Evolutionary conservation across 2,888 invertebrate genomes (phyloP).

Genomic region (Heliconius hortense): DNA sequence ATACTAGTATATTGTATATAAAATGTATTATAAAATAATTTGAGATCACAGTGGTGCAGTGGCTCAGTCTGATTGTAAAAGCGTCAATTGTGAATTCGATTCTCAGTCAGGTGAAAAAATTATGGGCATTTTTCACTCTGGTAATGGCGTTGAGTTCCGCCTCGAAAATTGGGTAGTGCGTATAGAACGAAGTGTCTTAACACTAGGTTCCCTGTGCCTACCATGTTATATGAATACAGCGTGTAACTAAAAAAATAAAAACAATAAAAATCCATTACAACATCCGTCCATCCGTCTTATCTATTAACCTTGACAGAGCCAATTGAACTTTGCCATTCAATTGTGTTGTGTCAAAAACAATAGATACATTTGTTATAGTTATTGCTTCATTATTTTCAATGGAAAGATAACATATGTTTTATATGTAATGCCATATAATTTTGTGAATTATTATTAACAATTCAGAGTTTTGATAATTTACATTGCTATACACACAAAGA

Average conservation of each 20-base stretch:
- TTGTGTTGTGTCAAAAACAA: conserved; percentile 38
- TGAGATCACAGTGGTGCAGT: too few relatives aligned
- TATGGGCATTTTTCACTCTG: not conserved
- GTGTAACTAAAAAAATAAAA: not conserved
- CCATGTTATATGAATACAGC: too few relatives aligned
- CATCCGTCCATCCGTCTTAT: conserved; percentile 33
- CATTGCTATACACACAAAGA: too few relatives aligned
- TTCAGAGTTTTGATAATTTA: too few relatives aligned
- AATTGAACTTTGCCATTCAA: conserved; percentile 40
- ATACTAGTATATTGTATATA: too few relatives aligned
- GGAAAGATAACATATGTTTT: conserved; percentile 10
- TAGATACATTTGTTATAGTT: conserved; percentile 36
- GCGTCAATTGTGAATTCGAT: not conserved
- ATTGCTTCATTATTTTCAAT: conserved; percentile 30
- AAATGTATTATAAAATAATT: too few relatives aligned
- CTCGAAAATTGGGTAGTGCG: not conserved
- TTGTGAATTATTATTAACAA: not conserved
- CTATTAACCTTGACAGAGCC: conserved; percentile 41
- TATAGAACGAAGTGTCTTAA: not conserved
- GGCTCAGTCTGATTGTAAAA: not conserved
- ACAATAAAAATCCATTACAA: conserved; percentile 4
- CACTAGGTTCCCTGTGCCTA: not conserved
- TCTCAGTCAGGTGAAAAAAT: not conserved
- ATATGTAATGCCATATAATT: not conserved
- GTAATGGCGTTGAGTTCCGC: not conserved